A percentile compares a stretch with the other conserved stretches of the same genome.
phyloP scores from a whole-genome alignment of 2,888 invertebrate species.

The Cephus nigrinus region DNA sequence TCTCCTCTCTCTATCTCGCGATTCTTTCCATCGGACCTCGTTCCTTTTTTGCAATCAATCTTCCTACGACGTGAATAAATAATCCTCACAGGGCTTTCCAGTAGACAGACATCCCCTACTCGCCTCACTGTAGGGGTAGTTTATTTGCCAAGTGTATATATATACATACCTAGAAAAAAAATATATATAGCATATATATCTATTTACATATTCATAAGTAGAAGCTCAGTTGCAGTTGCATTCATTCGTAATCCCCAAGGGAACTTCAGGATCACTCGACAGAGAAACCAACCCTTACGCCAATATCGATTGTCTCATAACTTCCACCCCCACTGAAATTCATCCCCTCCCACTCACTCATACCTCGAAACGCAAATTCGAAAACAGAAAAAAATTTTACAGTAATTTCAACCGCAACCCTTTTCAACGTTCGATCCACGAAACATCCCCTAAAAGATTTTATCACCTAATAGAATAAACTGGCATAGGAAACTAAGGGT shows the following conservation, averaged over 20 bases:
- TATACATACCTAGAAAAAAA: not conserved
- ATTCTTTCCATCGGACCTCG: slow-evolving; percentile 14
- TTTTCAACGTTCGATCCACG: no score
- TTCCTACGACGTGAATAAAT: slow-evolving; percentile 31
- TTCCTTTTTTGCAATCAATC: slow-evolving; percentile 34
- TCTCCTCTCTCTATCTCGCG: not conserved
- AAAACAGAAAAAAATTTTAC: not conserved
- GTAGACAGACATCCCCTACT: not conserved
- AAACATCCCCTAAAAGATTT: no score
- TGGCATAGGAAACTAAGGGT: no score
- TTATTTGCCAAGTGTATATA: not conserved
- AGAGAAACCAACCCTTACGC: not conserved
- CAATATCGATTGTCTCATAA: not conserved
- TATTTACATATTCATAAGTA: not conserved
- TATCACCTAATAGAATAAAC: no score
- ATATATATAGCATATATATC: no score
- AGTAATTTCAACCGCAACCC: not conserved
- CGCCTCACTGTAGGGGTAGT: not conserved
- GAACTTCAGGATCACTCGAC: not conserved
- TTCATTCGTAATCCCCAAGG: not conserved
- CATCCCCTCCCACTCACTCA: no score
- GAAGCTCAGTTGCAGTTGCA: not conserved
- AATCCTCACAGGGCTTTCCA: slow-evolving; percentile 25
- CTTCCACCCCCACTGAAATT: not conserved
- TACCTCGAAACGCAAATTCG: not conserved